These are phyloP conservation scores for Ptilonorhynchus violaceus DNA, from an alignment of 2,113 vertebrate genomes.

Conservation along the genomic window DNA sequence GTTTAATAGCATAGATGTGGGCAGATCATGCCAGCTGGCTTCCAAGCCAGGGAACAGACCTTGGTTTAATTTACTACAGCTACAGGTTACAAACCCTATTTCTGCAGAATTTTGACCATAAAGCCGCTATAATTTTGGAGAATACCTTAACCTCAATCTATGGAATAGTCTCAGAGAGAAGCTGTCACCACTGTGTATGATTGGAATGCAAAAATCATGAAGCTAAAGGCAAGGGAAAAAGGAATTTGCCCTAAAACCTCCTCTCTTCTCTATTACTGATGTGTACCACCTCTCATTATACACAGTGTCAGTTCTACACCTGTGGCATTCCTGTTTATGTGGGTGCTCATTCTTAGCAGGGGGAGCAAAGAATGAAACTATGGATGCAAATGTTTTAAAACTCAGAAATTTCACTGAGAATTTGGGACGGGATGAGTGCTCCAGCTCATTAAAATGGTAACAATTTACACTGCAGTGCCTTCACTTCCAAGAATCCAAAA, in stretches of 20 bases:
- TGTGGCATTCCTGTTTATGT: neutral
- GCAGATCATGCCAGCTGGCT: slow-evolving; percentile 39
- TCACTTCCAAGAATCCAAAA: slow-evolving; percentile 3
- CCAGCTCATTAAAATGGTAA: neutral
- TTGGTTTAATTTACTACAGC: slow-evolving; percentile 14
- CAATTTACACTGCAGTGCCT: neutral
- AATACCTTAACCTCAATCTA: neutral
- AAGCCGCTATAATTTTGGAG: neutral
- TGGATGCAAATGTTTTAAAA: neutral
- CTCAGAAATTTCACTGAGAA: neutral
- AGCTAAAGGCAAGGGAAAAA: neutral
- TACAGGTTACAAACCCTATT: neutral
- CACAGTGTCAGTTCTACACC: neutral
- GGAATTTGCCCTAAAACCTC: neutral
- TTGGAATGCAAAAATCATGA: neutral
- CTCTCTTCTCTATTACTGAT: neutral
- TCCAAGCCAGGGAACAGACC: neutral
- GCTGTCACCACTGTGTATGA: neutral
- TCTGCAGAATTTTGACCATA: neutral
- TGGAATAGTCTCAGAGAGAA: neutral
- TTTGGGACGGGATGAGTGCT: neutral
- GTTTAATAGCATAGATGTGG: slow-evolving; percentile 10
- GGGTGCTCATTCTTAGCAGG: neutral
- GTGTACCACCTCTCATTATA: neutral
- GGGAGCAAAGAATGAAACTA: neutral